phyloP scores from a whole-genome alignment of 92 coral and sea anemone species.

The Phenganax subtilis region DNA sequence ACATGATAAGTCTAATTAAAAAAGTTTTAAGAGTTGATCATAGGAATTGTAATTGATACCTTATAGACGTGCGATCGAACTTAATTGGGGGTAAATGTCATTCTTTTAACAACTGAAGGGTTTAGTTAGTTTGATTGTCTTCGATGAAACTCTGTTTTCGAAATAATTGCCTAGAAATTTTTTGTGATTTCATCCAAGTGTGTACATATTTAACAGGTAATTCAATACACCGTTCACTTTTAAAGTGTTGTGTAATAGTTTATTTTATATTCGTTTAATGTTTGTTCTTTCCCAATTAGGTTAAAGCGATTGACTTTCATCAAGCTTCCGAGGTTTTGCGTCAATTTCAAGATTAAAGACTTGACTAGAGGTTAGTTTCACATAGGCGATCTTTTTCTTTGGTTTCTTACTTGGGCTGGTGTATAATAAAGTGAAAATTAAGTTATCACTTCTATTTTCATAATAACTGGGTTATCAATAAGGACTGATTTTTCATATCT shows the following conservation, averaged over 20 bases:
- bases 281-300: not conserved
- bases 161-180: not conserved
- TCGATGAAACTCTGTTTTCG: not conserved
- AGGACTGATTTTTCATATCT: too few relatives aligned
- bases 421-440: too few relatives aligned
- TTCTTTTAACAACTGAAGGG: not conserved
- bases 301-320: not conserved
- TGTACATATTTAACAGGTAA: not conserved
- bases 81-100: slow-evolving; percentile 13
- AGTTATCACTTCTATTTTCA: too few relatives aligned
- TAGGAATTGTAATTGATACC: not conserved
- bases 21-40: not conserved
- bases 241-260: not conserved
- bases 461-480: too few relatives aligned
- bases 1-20: not conserved
- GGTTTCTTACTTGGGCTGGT: too few relatives aligned
- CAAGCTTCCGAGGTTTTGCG: not conserved
- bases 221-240: not conserved
- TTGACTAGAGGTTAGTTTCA: not conserved
- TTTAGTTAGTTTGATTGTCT: not conserved
- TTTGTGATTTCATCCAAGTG: not conserved
- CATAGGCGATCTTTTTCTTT: not conserved
- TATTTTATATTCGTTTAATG: not conserved
- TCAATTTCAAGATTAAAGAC: not conserved
- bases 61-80: not conserved